Evolutionary conservation across 2,113 vertebrate species (phyloP), one percentile per base, ranked within the genome.

Genomic region (Electrona antarctica): DNA sequence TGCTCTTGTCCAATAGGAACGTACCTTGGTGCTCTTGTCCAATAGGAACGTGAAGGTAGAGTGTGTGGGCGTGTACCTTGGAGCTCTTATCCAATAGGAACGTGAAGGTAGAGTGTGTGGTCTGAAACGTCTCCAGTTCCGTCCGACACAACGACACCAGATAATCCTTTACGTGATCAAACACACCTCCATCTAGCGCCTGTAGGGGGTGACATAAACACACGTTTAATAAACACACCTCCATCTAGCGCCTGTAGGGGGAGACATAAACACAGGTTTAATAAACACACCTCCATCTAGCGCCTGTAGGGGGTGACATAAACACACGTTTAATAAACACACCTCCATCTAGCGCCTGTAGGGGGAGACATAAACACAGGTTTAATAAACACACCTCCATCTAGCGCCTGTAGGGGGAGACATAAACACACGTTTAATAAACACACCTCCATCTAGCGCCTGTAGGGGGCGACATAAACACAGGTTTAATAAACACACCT

Each of bases 51-150:
- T 96, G 93, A 97, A 99, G 8, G 97, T 97, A 89, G 94, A 98
- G 82, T 99, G 97, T 73, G 96, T 90, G 74, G 96, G 21, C 21
- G 21, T 21, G 21, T 21, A 21, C 21, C 21, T 21, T 21, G 21
- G 21, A 21, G 21, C 21, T 21, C 21, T 21, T 97, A 90, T 99
- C 97, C 92, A 99, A 92, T 75, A 99, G 91, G 86, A 98, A 98
- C 84, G 98, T 96, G 93, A 97, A 99, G 8, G 97, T 97, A 89
- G 94, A 98, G 82, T 99, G 97, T 73, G 96, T 90, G 74, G 96
- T 94, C 87, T 98, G 96, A 74, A 96, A 98, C 3, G 95, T 93
- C 90, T 99, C 97, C 71, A 99, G 93, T 62, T 99, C 98, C 14
- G 96, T 98, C 61, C 94, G 94, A 91, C 95, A 98, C 90, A 98